phyloP scores from a whole-genome alignment of 2,888 invertebrate species.

The Calameuta pallipes region DNA sequence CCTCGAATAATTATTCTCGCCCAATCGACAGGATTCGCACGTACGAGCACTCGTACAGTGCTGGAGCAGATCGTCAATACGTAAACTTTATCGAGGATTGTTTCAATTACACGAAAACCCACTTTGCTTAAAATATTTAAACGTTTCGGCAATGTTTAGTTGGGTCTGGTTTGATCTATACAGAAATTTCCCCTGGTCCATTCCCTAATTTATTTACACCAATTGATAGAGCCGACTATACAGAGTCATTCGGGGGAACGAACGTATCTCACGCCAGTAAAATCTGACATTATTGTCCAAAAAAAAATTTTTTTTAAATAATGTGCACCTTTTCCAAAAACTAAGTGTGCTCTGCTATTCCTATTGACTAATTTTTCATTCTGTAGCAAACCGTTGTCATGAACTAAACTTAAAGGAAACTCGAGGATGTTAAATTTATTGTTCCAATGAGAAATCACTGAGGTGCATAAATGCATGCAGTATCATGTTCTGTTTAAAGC shows the following conservation, averaged over 20 bases:
- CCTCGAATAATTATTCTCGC: background rate
- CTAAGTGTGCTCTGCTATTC: background rate
- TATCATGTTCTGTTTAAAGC: background rate
- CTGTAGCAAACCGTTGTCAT: background rate
- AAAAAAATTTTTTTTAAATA: no score
- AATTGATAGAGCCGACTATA: background rate
- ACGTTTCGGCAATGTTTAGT: background rate
- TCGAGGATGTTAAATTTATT: background rate
- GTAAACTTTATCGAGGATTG: background rate
- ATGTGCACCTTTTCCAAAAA: background rate
- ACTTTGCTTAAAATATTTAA: background rate
- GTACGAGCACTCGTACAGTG: background rate
- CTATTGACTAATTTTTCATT: background rate
- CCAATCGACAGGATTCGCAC: background rate
- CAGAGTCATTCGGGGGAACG: background rate
- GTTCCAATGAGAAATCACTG: background rate
- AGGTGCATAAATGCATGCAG: background rate
- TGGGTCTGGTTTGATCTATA: background rate
- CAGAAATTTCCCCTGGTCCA: background rate
- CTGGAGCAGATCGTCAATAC: background rate
- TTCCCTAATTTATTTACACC: background rate
- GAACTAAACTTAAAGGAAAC: background rate
- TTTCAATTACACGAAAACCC: background rate
- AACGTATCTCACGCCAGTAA: background rate
- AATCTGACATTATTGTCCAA: no score